Base-by-base conservation (phyloP, 1,140 invertebrate species). In the Bombus ignitus region DNA sequence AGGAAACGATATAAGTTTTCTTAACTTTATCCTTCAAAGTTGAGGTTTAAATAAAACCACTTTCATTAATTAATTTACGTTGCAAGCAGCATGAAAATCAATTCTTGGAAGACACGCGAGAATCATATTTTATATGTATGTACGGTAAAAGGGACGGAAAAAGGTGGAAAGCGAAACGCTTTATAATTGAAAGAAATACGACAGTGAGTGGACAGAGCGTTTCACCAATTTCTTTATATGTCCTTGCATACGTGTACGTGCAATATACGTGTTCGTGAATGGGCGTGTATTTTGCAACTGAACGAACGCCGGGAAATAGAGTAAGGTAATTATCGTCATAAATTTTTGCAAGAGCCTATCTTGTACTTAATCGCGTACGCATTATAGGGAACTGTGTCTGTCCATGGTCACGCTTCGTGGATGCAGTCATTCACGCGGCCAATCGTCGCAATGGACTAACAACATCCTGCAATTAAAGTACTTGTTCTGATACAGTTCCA, bases 381-480 rank as follows among this genome's bases (percentile, higher is more conserved):
- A 42, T 78, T 68, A 86, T 77, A 78, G 28, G 32, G 65, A 68
- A 18, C 39, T 42, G 37, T 47, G 78, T 80, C 47, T 68, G 74
- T 13, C 62, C 79, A 70, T 71, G 83, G 87, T 92, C 88, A 90
- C 81, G 89, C 86, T 86, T 82, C 86, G 89, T 71, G 71, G 62
- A 81, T 82, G 62, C 87, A 92, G 89, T 92, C 86, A 90, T 92
- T 91, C 89, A 81, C 91, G 88, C 88, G 86, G 53, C 68, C 73
- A 79, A 73, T 68, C 81, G 81, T 87, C 71, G 89, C 72, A 90
- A 88, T 88, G 86, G 85, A 86, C 82, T 86, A 91, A 92, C 88
- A 81, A 92, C 91, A 92, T 92, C 91, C 91, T 92, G 91, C 83
- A 91, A 92, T 92, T 91, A 89, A 90, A 89, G 81, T 86, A 86